Evolutionary conservation across 2,888 invertebrate genomes (phyloP), one percentile per base, ranked within the genome.

Genomic region (Phlogophora meticulosa): DNA sequence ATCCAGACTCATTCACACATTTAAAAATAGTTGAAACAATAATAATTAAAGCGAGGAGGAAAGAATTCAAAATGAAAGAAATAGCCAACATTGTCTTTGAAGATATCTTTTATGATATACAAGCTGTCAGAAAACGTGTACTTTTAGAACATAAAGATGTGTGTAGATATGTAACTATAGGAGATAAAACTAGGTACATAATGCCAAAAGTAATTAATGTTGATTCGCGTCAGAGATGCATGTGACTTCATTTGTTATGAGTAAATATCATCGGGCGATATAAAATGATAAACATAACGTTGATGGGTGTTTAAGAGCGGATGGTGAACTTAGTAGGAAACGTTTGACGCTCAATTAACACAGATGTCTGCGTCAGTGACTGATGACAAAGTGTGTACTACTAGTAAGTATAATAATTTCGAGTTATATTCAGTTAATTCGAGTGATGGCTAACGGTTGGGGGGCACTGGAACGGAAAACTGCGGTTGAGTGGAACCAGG

Each of bases 351-450:
- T 38, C 17, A 59, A 38, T 60, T 15, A 52, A 76, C 49, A 59
- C 58, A 67, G 15, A 45, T 36, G 11, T 34, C 42, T 72, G 64
- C 68, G 76, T 76, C 79, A 78, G 46, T 45, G 20, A 2, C 4
- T 65, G 38, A 65, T 64, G 65, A 62, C 58, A 58, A 52, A 42
- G 28, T 66, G 17, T 22, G 38, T 56, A 67, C 11, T 58, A 48
- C 24, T 62, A 48, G 20, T 49, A 57, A 64, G 34, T 40, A 61
- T 72, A 76, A 81, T 72, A 36, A 58, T 76, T 79, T 78, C 81
- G 43, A 78, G 83, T 79, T 82, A 40, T 65, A 82, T 80, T 86
- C 84, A 69, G 85, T 85, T 84, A 71, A 72, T 73, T 83, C 80
- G 48, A 84, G 85, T 84, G 76, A 72, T 53, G 56, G 67, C 64